phyloP scores from a whole-genome alignment of 2,888 invertebrate genomes.

The Cyclophora albipunctata region DNA sequence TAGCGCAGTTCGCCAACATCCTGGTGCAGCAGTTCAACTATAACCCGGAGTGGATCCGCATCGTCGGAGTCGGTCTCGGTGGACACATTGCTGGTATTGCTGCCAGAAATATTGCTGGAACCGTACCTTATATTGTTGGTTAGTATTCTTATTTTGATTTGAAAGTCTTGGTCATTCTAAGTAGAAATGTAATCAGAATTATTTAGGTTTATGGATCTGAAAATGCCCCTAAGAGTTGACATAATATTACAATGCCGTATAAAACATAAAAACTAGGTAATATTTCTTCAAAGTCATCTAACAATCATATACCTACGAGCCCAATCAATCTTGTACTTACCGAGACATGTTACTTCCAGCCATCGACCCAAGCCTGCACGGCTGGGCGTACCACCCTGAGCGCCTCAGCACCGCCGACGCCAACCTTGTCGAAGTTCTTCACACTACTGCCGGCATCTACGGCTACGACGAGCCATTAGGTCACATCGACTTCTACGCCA shows the following conservation, averaged over 20 bases:
- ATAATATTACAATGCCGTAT: too few relatives aligned
- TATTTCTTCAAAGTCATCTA: too few relatives aligned
- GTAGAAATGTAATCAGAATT: neutral
- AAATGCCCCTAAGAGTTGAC: too few relatives aligned
- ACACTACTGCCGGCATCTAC: conserved; percentile 43
- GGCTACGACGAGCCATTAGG: conserved; percentile 61
- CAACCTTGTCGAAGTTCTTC: conserved; percentile 53
- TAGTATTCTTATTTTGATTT: conserved; percentile 10
- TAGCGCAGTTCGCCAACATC: conserved; percentile 56
- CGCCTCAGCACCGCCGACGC: conserved; percentile 43
- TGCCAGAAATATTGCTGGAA: conserved; percentile 35
- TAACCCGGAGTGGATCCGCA: conserved; percentile 33
- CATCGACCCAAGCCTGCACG: conserved; percentile 56
- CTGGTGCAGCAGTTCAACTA: conserved; percentile 42
- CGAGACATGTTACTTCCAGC: conserved; percentile 28
- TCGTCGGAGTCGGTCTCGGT: conserved; percentile 56
- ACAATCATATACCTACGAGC: too few relatives aligned
- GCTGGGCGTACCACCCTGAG: conserved; percentile 59
- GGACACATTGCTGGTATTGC: conserved; percentile 65
- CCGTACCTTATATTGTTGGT: conserved; percentile 52
- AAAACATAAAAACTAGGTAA: too few relatives aligned
- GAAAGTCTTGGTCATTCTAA: neutral
- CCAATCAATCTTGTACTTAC: too few relatives aligned
- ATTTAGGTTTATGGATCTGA: too few relatives aligned
- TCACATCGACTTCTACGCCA: conserved; percentile 57